A percentile compares a stretch with the other conserved stretches of the same genome.
Evolutionary conservation across 1,140 invertebrate genomes (phyloP).

Genomic region (Rhagoletis pomonella): DNA sequence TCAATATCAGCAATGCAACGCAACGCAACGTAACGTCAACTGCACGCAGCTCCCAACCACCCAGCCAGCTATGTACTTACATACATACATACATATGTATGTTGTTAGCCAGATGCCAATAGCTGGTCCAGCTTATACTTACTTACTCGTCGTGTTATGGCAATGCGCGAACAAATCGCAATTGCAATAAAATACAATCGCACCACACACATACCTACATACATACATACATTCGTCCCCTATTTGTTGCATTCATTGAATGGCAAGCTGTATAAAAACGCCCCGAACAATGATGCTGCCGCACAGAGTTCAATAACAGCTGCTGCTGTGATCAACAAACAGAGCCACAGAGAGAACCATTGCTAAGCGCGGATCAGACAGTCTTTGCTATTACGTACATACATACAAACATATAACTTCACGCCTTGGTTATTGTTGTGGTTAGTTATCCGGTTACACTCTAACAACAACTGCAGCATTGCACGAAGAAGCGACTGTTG

Average conservation of each 20-base stretch:
- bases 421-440: background rate
- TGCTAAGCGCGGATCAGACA: background rate
- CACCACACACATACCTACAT: background rate
- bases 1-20: background rate
- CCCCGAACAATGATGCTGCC: background rate
- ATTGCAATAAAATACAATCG: no score
- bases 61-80: background rate
- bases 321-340: constrained; percentile 35
- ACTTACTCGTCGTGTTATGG: background rate
- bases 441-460: no score
- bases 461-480: background rate
- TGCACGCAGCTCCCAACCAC: no score
- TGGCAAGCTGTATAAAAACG: constrained; percentile 9
- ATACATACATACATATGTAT: no score
- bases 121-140: background rate
- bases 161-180: no score
- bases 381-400: background rate
- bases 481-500: background rate
- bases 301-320: constrained; percentile 45
- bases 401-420: background rate
- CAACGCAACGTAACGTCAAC: no score
- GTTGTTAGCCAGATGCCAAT: background rate
- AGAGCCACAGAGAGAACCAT: background rate
- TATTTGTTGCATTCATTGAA: background rate
- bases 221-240: background rate